Conservation (phyloP, 2,113 vertebrate species). For the Petaurus breviceps region DNA sequence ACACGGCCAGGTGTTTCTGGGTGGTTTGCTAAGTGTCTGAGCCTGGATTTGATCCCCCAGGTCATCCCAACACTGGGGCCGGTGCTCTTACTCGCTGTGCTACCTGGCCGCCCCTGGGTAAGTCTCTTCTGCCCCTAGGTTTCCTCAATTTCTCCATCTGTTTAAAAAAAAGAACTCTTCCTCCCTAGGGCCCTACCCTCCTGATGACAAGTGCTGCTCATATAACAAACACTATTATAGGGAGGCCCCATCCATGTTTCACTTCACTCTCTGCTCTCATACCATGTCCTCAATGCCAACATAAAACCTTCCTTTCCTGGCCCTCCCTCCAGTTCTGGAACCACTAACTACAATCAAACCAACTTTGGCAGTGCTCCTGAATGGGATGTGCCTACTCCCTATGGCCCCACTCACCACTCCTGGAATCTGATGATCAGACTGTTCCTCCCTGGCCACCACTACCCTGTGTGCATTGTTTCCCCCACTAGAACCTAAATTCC, state of each 20-base stretch:
- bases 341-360: not conserved
- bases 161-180: not conserved
- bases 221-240: not conserved
- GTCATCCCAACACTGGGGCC: no score
- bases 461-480: not conserved
- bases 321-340: not conserved
- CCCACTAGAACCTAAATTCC: not conserved
- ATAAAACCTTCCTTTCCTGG: not conserved
- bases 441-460: not conserved
- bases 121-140: not conserved
- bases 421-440: not conserved
- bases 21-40: no score
- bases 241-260: not conserved
- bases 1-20: no score
- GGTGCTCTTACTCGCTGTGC: no score
- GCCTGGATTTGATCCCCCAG: no score
- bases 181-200: not conserved
- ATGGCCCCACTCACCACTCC: not conserved
- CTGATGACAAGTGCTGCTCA: not conserved
- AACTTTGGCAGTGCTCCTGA: not conserved
- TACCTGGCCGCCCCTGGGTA: no score
- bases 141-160: not conserved
- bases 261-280: not conserved
- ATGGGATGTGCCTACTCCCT: not conserved
- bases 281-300: not conserved